Base-by-base conservation (phyloP, 2,797 vertebrate genomes). In the Acanthurus tractus region DNA sequence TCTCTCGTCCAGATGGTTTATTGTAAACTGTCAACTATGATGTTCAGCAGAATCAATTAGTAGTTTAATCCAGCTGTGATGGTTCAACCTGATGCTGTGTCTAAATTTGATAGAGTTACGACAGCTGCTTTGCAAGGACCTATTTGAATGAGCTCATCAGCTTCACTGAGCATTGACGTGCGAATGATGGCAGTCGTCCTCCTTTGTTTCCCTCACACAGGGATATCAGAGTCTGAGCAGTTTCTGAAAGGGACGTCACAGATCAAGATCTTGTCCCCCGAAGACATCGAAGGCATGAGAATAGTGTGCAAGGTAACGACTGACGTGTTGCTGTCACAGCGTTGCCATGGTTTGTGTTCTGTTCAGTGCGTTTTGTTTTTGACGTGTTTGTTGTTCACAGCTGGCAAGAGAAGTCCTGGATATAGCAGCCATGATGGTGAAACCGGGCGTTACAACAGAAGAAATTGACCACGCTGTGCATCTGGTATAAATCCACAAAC, bases 381-480 rank as follows among this genome's bases (percentile, higher is more conserved):
- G 42, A 76, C 38, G 1, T 0, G 0, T 34, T 0, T 8, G 11
- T 82, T 17, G 12, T 86, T 89, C 93, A 25, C 91, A 99, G 98
- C 95, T 99, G 91, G 98, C 98, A 50, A 93, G 97, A 86, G 98
- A 99, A 94, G 98, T 99, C 15, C 85, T 99, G 85, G 98, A 98
- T 82, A 96, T 99, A 53, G 97, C 98, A 67, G 96, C 98, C 49
- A 81, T 96, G 93, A 98, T 99, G 98, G 96, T 99, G 81, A 98
- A 98, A 89, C 88, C 96, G n/a, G 98, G 97, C 25, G 91, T 98
- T 57, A 99, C 98, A 67, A 99, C 98, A 70, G 98, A 99, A 91
- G 98, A 99, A 93, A 99, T 99, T 34, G 98, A 99, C 90, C 97
- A 99, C 2, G 96, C 98, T 59, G 98, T 99, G 52, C 98, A 99